Conservation (phyloP, 2,113 vertebrate species). For the Peromyscus californicus region DNA sequence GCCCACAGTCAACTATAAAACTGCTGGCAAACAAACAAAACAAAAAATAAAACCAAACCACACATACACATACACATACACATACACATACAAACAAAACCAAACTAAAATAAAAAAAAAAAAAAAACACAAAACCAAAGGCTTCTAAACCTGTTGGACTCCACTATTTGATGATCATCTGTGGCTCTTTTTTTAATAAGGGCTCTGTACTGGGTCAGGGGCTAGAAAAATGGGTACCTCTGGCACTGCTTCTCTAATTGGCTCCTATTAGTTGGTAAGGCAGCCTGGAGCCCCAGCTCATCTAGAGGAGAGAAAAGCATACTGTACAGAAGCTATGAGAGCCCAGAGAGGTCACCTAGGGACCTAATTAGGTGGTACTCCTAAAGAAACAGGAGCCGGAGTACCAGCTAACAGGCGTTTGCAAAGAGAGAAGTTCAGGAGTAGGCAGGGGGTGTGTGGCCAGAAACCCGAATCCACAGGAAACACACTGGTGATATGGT, state of each 20-base stretch:
- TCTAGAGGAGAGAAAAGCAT: not conserved
- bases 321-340: not conserved
- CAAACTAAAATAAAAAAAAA: not conserved
- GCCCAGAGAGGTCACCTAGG: not conserved
- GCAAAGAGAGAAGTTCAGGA: not conserved
- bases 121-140: not conserved
- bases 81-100: not conserved
- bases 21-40: not conserved
- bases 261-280: not conserved
- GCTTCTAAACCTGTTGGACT: not conserved
- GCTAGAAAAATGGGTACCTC: not conserved
- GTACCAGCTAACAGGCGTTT: not conserved
- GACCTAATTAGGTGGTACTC: not conserved
- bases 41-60: not conserved
- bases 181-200: constrained; percentile 21
- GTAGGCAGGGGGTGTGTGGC: not conserved
- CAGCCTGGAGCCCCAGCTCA: not conserved
- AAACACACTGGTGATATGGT: not conserved
- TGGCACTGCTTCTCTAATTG: not conserved
- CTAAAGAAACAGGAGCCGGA: not conserved
- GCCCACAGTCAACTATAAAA: constrained; percentile 25
- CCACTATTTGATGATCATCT: not conserved
- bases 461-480: not conserved
- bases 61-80: too few species aligned
- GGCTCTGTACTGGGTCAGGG: not conserved